Conservation (phyloP, 1,140 invertebrate species). For the Acromyrmex heyeri region DNA sequence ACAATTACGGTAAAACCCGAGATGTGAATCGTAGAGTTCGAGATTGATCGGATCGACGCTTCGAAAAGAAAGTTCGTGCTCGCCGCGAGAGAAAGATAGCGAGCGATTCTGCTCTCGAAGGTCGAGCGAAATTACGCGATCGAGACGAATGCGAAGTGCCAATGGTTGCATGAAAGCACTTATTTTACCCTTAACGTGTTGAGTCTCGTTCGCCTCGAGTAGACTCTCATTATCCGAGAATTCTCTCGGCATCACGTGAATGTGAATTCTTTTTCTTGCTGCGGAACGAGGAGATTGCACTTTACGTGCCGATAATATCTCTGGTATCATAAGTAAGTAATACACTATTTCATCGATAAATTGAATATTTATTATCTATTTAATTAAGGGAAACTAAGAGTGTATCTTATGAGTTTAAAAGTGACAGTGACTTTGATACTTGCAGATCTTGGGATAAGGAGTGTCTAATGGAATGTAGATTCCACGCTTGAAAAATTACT, state of each 20-base stretch:
- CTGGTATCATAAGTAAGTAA: constrained; percentile 8
- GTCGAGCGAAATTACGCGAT: constrained; percentile 40
- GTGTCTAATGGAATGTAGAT: not conserved
- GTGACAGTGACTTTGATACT: constrained; percentile 6
- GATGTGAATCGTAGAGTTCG: constrained; percentile 5
- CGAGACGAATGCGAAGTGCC: constrained; percentile 7
- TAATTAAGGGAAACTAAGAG: not conserved
- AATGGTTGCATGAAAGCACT: not conserved
- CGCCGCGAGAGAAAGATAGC: not conserved
- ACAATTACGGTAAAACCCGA: constrained; percentile 43
- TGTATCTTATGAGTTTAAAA: not conserved
- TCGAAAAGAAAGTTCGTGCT: constrained; percentile 4
- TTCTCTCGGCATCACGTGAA: constrained; percentile 42
- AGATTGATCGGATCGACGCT: not conserved
- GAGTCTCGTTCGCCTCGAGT: constrained; percentile 11
- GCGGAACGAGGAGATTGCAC: not conserved
- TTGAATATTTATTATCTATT: constrained; percentile 15
- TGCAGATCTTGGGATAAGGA: not conserved
- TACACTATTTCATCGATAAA: not conserved
- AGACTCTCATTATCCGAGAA: constrained; percentile 40
- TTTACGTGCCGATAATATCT: constrained; percentile 31
- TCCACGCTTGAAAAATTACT: not conserved
- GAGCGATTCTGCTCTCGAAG: constrained; percentile 1
- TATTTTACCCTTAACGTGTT: not conserved
- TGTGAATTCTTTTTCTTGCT: not conserved